Evolutionary conservation across 2,888 invertebrate species (phyloP).

Genomic region (Abrostola tripartita): DNA sequence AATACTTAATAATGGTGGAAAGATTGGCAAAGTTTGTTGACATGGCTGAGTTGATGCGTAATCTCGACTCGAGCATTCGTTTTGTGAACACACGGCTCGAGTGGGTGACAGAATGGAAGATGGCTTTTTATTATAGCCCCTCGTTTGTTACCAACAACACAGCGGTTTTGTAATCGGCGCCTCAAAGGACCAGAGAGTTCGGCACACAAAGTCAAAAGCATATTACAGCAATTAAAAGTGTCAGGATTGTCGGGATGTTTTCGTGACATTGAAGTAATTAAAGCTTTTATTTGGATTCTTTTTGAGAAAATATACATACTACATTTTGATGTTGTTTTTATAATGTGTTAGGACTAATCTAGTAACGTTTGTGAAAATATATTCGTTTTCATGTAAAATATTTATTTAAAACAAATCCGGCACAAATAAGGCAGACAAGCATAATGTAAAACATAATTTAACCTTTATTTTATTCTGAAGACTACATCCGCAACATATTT

Average conservation of each 20-base stretch:
- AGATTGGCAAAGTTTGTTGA: conserved; percentile 75
- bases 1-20: conserved; percentile 67
- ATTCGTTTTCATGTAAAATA: not conserved
- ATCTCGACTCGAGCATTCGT: conserved; percentile 72
- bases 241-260: conserved; percentile 36
- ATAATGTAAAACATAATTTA: not conserved
- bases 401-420: not conserved
- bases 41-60: conserved; percentile 67
- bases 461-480: not conserved
- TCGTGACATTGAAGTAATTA: conserved; percentile 41
- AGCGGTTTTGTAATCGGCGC: conserved; percentile 33
- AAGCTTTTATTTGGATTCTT: conserved; percentile 20
- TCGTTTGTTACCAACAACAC: conserved; percentile 42
- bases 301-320: not conserved
- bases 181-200: conserved; percentile 39
- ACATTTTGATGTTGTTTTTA: not conserved
- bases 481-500: not conserved
- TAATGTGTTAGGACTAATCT: not conserved
- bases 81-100: conserved; percentile 56
- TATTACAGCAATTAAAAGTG: conserved; percentile 52
- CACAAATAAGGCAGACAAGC: not conserved
- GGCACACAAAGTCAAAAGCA: conserved; percentile 38
- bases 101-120: conserved; percentile 56
- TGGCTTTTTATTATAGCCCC: conserved; percentile 55
- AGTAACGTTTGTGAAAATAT: not conserved